A percentile compares a stretch with the other conserved stretches of the same genome.
Evolutionary conservation across 2,888 invertebrate genomes (phyloP).

Genomic region (Odontothrips loti): DNA sequence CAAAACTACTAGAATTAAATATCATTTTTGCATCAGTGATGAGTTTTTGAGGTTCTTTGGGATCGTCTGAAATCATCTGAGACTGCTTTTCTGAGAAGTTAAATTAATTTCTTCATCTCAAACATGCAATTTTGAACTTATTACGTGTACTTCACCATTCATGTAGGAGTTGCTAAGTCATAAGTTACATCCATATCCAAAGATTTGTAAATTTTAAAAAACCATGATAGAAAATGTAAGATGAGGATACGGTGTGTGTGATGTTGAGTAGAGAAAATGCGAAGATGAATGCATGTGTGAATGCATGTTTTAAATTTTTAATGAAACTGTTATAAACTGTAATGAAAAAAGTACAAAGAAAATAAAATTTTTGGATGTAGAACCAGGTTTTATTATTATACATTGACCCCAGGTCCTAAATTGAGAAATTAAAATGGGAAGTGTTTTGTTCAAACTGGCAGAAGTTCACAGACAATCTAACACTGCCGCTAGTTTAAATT

Average conservation of each 20-base stretch:
- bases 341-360: no score
- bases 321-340: no score
- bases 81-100: not conserved
- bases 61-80: not conserved
- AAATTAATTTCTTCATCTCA: not conserved
- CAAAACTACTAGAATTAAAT: not conserved
- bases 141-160: not conserved
- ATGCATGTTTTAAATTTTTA: no score
- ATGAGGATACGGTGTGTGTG: not conserved
- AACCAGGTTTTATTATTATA: no score
- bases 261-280: not conserved
- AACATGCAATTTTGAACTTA: not conserved
- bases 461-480: no score
- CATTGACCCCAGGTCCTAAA: no score
- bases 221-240: not conserved
- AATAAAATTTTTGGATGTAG: no score
- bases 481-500: no score
- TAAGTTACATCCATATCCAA: not conserved
- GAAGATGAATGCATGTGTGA: no score
- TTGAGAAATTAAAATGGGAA: no score
- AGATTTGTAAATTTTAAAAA: not conserved
- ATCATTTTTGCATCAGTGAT: not conserved
- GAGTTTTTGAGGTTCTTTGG: not conserved
- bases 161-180: not conserved
- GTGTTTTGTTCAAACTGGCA: no score